Evolutionary conservation across 2,888 invertebrate genomes (phyloP).

Genomic region (Lycaena phlaeas): DNA sequence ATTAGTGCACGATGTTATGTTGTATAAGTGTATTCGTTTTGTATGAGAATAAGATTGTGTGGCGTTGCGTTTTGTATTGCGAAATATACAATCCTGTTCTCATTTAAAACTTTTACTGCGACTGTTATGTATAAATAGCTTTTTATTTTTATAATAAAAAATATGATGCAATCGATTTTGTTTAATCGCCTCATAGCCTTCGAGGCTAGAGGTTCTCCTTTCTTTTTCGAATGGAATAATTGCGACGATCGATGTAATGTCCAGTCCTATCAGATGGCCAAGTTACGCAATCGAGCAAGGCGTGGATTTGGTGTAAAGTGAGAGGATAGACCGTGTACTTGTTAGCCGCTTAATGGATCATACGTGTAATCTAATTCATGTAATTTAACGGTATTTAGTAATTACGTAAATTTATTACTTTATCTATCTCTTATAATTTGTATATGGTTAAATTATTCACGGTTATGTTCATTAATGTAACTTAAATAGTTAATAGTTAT

Average conservation of each 20-base stretch:
- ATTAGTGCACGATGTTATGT: constrained; percentile 68
- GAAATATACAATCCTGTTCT: not conserved
- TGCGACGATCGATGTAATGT: not conserved
- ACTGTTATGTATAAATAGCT: constrained; percentile 65
- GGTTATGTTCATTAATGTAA: not conserved
- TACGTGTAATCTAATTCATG: constrained; percentile 43
- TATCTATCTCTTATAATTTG: constrained; percentile 32
- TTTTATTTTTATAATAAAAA: constrained; percentile 61
- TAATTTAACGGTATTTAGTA: constrained; percentile 28
- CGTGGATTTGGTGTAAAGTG: constrained; percentile 11
- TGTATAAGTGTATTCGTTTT: constrained; percentile 45
- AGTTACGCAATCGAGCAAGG: constrained; percentile 24
- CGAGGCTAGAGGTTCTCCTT: constrained; percentile 12
- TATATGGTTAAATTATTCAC: constrained; percentile 1
- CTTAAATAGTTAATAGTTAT: too few species aligned
- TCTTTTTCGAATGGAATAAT: constrained; percentile 8
- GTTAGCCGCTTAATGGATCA: constrained; percentile 45
- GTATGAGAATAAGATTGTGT: not conserved
- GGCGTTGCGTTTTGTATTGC: not conserved
- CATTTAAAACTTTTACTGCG: constrained; percentile 32
- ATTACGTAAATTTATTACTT: constrained; percentile 31
- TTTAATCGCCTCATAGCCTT: constrained; percentile 25
- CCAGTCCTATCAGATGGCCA: constrained; percentile 2
- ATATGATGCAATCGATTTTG: constrained; percentile 52
- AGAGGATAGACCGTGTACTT: constrained; percentile 21